phyloP scores from a whole-genome alignment of 2,888 invertebrate species.

The Epinotia bilunana region DNA sequence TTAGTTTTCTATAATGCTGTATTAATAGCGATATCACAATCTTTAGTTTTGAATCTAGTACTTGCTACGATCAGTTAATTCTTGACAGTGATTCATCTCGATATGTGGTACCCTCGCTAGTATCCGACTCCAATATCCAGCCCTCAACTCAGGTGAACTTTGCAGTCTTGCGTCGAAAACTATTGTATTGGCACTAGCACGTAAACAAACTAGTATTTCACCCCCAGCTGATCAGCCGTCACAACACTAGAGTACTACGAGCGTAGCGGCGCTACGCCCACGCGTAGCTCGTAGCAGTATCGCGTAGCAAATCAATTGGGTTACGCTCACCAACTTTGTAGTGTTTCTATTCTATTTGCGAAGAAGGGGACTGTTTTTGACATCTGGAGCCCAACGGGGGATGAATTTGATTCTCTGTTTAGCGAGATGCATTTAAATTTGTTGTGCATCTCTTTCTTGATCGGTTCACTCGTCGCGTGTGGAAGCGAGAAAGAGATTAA shows the following conservation, averaged over 20 bases:
- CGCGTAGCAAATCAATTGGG: slow-evolving; percentile 19
- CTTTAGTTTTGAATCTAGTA: no score
- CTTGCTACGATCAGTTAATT: no score
- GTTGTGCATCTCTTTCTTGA: no score
- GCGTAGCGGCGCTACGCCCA: slow-evolving; percentile 58
- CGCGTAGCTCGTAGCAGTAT: slow-evolving; percentile 58
- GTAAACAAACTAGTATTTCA: slow-evolving; percentile 25
- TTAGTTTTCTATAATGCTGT: no score
- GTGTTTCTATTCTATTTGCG: slow-evolving; percentile 8
- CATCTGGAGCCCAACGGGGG: neutral
- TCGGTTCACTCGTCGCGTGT: no score
- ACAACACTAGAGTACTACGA: slow-evolving; percentile 48
- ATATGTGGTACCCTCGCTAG: no score
- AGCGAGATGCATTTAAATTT: no score
- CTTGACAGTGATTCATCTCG: no score
- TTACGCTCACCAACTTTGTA: slow-evolving; percentile 8
- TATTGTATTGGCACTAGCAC: neutral
- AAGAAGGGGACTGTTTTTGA: neutral
- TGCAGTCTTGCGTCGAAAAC: neutral
- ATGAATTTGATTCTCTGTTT: neutral
- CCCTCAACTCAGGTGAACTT: neutral
- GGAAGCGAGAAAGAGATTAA: no score
- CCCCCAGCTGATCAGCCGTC: slow-evolving; percentile 44
- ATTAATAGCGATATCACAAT: no score
- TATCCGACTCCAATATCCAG: no score